phyloP scores from a whole-genome alignment of 2,888 invertebrate species.

The Mechanitis messenoides region DNA sequence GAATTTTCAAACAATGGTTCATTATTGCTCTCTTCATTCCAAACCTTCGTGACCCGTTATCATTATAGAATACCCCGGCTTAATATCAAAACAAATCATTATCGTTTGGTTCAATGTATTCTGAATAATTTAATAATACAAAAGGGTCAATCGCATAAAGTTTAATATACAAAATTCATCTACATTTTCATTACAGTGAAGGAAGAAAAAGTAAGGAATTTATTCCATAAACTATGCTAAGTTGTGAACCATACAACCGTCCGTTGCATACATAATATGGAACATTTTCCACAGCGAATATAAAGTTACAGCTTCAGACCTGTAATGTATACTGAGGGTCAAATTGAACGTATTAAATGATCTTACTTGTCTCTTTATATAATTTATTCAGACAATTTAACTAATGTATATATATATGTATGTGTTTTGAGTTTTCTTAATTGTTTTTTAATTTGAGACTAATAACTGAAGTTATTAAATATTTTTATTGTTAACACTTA shows the following conservation, averaged over 20 bases:
- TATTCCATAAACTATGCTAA: slow-evolving; percentile 26
- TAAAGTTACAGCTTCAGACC: slow-evolving; percentile 48
- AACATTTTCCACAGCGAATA: slow-evolving; percentile 57
- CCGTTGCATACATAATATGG: slow-evolving; percentile 59
- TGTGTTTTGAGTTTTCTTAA: too few species aligned
- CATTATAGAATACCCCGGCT: slow-evolving; percentile 4
- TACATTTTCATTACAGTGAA: slow-evolving; percentile 5
- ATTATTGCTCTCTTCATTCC: slow-evolving; percentile 10
- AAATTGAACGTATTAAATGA: slow-evolving; percentile 12
- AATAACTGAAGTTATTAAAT: too few species aligned
- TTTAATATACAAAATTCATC: not conserved
- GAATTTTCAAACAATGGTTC: slow-evolving; percentile 10
- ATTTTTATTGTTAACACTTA: too few species aligned
- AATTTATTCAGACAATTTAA: not conserved
- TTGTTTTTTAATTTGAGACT: too few species aligned
- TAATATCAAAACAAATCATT: not conserved
- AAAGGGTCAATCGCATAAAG: not conserved
- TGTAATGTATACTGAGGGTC: slow-evolving; percentile 17
- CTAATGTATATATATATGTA: too few species aligned
- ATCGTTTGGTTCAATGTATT: not conserved
- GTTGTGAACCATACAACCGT: slow-evolving; percentile 49
- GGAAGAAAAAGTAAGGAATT: slow-evolving; percentile 19
- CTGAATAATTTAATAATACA: not conserved
- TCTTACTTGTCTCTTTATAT: not conserved
- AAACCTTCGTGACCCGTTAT: slow-evolving; percentile 12